Percentiles rank a stretch among this genome's conserved stretches.
phyloP scores from a whole-genome alignment of 2,888 invertebrate species.

The Sialis fuliginosa region DNA sequence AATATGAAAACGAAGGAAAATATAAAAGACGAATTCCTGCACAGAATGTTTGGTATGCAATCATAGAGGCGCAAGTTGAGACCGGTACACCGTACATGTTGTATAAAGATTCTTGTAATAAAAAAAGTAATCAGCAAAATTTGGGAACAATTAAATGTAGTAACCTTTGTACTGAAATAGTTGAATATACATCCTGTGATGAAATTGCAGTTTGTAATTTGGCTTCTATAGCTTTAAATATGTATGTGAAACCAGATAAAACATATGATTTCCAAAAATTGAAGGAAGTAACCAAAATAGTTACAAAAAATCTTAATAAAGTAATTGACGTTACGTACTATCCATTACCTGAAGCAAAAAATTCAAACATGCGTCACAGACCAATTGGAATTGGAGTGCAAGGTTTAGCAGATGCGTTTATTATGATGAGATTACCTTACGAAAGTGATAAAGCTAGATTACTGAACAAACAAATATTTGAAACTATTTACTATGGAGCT shows the following conservation, averaged over 20 bases:
- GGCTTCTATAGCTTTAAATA: constrained; percentile 91
- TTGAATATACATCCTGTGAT: constrained; percentile 81
- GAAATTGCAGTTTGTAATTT: constrained; percentile 97
- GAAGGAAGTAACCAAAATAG: constrained; percentile 70
- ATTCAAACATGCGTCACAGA: constrained; percentile 73
- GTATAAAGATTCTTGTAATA: constrained; percentile 90
- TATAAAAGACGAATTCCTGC: constrained; percentile 54
- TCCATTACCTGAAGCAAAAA: constrained; percentile 74
- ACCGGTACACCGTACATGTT: constrained; percentile 97
- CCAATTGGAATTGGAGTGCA: constrained; percentile 92
- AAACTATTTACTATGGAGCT: constrained; percentile 95
- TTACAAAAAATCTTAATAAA: constrained; percentile 85
- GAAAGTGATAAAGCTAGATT: constrained; percentile 72
- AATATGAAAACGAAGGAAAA: constrained; percentile 68
- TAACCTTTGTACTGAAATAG: constrained; percentile 94
- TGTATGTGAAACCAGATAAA: constrained; percentile 64
- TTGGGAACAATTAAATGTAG: constrained; percentile 96
- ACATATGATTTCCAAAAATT: constrained; percentile 78
- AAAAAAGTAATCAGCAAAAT: constrained; percentile 96
- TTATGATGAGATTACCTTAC: constrained; percentile 83
- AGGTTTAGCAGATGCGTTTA: constrained; percentile 92
- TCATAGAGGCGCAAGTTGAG: constrained; percentile 89
- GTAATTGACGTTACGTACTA: constrained; percentile 95
- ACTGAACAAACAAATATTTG: constrained; percentile 91
- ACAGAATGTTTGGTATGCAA: constrained; percentile 81